A percentile compares a stretch with the other conserved stretches of the same genome.
phyloP scores from a whole-genome alignment of 2,797 vertebrate species.

The Falco novaeseelandiae region DNA sequence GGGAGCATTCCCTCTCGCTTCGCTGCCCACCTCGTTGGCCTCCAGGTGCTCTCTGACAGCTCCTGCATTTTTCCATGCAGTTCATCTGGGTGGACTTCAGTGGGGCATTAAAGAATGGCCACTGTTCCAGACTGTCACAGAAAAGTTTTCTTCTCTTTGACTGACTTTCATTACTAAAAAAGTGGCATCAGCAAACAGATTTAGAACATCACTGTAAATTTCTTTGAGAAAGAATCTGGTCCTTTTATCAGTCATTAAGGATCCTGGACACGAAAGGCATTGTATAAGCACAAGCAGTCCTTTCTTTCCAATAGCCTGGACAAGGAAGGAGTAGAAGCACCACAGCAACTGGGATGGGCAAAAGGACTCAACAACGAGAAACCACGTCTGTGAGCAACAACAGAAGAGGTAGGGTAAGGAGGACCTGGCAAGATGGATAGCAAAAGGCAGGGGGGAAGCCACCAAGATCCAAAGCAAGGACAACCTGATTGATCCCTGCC shows the following conservation, averaged over 20 bases:
- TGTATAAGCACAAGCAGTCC: neutral
- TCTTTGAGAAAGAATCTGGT: neutral
- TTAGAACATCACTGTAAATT: neutral
- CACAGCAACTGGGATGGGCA: fast-evolving
- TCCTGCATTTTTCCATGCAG: neutral
- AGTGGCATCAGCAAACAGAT: neutral
- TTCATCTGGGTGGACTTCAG: neutral
- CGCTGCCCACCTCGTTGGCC: neutral
- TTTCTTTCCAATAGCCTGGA: neutral
- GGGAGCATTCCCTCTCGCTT: neutral
- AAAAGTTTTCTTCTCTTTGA: neutral
- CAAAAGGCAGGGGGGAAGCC: neutral
- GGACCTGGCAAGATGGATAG: neutral
- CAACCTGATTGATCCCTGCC: neutral
- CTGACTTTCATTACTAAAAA: neutral
- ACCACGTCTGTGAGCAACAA: fast-evolving
- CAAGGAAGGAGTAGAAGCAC: neutral
- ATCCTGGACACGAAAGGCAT: neutral
- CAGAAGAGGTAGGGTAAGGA: neutral
- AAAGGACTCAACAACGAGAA: neutral
- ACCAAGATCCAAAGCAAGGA: neutral
- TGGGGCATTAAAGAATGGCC: neutral
- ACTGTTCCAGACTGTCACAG: neutral
- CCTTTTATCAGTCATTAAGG: neutral
- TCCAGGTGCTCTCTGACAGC: neutral